phyloP scores from a whole-genome alignment of 2,113 vertebrate genomes.

The Alaudala cheleensis region DNA sequence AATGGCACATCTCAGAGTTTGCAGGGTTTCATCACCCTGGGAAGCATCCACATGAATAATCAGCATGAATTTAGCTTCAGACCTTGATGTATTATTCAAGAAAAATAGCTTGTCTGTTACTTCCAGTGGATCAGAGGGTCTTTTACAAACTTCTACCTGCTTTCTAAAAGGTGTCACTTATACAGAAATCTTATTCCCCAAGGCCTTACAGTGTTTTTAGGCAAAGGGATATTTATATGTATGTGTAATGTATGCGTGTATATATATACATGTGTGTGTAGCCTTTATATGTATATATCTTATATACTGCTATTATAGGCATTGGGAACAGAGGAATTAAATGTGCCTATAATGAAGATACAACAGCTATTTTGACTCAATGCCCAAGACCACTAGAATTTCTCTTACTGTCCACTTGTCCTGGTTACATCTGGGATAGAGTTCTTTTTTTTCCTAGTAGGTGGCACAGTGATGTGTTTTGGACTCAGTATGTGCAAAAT shows the following conservation, averaged over 20 bases:
- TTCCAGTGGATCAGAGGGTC: background rate
- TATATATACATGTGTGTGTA: background rate
- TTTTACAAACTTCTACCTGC: background rate
- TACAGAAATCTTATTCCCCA: background rate
- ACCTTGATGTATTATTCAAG: background rate
- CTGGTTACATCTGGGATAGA: background rate
- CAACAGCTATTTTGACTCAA: background rate
- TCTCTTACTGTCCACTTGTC: background rate
- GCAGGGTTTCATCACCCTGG: background rate
- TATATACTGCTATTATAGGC: background rate
- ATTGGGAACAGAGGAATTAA: background rate
- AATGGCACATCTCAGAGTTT: background rate
- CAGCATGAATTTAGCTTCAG: background rate
- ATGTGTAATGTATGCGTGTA: background rate
- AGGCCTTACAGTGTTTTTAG: background rate
- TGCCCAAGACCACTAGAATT: background rate
- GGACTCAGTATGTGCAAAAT: background rate
- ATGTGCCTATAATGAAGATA: background rate
- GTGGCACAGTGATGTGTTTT: background rate
- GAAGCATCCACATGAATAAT: background rate
- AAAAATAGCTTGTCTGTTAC: background rate
- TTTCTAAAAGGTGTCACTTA: background rate
- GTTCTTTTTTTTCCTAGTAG: background rate
- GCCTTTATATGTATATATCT: background rate
- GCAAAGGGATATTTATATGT: background rate